A percentile compares a stretch with the other conserved stretches of the same genome.
phyloP scores from a whole-genome alignment of 2,113 vertebrate genomes.

The Callorhinus ursinus region DNA sequence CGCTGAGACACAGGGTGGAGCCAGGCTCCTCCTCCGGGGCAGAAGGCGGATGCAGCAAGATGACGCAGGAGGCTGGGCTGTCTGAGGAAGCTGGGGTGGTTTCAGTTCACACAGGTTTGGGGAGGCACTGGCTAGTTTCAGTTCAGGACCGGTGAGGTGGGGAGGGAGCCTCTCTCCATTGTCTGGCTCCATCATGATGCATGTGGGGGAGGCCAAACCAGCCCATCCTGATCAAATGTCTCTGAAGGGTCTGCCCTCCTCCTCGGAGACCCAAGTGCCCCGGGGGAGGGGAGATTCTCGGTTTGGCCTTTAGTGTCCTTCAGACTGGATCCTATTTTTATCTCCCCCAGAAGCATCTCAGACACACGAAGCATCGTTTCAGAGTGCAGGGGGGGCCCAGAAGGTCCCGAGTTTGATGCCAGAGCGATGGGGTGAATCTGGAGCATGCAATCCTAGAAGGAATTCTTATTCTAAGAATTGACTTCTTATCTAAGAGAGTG shows the following conservation, averaged over 20 bases:
- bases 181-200: fast-evolving
- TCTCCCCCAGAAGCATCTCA: neutral
- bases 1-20: neutral
- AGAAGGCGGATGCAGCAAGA: neutral
- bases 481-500: neutral
- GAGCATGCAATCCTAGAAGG: neutral
- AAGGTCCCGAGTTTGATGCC: neutral
- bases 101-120: neutral
- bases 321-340: neutral
- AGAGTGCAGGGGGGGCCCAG: neutral
- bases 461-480: neutral
- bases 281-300: neutral
- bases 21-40: neutral
- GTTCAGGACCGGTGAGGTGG: neutral
- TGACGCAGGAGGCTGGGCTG: neutral
- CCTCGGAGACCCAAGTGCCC: too few relatives aligned
- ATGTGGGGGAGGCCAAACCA: neutral
- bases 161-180: neutral
- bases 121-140: neutral
- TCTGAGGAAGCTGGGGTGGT: neutral
- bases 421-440: too few relatives aligned
- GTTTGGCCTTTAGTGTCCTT: neutral
- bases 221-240: neutral
- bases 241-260: neutral
- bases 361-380: neutral